phyloP scores from a whole-genome alignment of 2,797 vertebrate species.

The Micropoecilia bifurca region DNA sequence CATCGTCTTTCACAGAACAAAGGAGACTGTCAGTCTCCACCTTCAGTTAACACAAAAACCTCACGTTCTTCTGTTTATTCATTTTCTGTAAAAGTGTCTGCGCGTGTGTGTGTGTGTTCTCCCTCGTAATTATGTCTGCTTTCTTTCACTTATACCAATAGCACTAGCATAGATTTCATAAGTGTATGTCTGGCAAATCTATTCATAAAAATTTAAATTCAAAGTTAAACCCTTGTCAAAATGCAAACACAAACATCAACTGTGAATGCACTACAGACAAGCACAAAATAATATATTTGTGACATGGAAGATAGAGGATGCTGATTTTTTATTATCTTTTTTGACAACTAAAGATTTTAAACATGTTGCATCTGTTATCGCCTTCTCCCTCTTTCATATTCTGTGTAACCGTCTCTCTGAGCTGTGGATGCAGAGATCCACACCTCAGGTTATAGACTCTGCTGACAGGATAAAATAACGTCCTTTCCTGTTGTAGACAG shows the following conservation, averaged over 20 bases:
- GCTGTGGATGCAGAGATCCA: background rate
- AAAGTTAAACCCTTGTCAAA: background rate
- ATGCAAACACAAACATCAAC: background rate
- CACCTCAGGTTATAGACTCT: background rate
- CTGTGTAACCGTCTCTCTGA: background rate
- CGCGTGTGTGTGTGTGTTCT: conserved; percentile 40
- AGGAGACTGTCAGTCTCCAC: conserved; percentile 42
- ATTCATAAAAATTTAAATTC: background rate
- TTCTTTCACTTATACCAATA: background rate
- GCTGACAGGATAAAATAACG: background rate
- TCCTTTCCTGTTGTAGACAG: background rate
- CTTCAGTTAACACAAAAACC: conserved; percentile 39
- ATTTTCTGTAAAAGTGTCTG: conserved; percentile 48
- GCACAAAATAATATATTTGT: background rate
- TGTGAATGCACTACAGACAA: background rate
- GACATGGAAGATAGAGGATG: background rate
- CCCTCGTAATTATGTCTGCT: conserved; percentile 21
- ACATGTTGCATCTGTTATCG: background rate
- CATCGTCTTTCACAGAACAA: conserved; percentile 54
- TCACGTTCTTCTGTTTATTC: conserved; percentile 26
- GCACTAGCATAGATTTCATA: background rate
- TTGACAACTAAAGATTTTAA: background rate
- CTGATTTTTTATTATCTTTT: background rate
- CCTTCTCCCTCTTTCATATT: background rate
- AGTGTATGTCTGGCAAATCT: background rate